These are phyloP conservation scores for Macrobrachium nipponense DNA, from an alignment of 1,140 invertebrate species.

Conservation along the genomic window DNA sequence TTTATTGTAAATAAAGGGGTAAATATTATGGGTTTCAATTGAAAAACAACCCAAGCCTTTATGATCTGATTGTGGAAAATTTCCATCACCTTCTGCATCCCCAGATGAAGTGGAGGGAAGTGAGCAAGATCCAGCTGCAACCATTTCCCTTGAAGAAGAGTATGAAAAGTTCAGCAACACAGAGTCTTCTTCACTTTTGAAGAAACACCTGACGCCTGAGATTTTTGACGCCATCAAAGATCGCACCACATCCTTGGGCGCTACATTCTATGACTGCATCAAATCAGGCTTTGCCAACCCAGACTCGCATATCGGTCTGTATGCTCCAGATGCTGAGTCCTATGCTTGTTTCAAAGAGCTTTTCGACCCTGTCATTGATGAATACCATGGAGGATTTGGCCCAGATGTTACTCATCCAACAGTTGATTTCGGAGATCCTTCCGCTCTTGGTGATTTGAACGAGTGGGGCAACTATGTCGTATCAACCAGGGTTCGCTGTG, in stretches of 20 bases:
- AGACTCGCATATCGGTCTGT: constrained; percentile 28
- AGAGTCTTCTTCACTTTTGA: constrained; percentile 94
- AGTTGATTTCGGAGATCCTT: constrained; percentile 71
- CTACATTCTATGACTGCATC: constrained; percentile 88
- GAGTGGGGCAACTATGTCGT: constrained; percentile 77
- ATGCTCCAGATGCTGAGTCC: constrained; percentile 82
- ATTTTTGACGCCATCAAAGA: constrained; percentile 91
- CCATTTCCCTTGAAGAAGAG: no score
- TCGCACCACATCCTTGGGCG: constrained; percentile 89
- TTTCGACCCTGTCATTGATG: constrained; percentile 81
- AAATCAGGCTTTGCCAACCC: constrained; percentile 77
- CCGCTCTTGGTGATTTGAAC: constrained; percentile 75
- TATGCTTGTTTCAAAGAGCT: constrained; percentile 83
- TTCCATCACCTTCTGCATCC: no score
- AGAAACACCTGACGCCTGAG: constrained; percentile 91
- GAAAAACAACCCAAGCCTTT: no score
- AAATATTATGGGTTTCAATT: no score
- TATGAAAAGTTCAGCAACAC: background rate
- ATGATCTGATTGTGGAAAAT: no score
- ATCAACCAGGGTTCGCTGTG: constrained; percentile 80
- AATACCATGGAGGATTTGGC: constrained; percentile 71
- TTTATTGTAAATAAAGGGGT: no score
- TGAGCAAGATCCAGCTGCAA: no score
- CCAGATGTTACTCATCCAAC: constrained; percentile 68
- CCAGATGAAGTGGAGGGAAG: no score